Evolutionary conservation across 2,888 invertebrate genomes (phyloP).

Genomic region (Dicranocentrus wangi): DNA sequence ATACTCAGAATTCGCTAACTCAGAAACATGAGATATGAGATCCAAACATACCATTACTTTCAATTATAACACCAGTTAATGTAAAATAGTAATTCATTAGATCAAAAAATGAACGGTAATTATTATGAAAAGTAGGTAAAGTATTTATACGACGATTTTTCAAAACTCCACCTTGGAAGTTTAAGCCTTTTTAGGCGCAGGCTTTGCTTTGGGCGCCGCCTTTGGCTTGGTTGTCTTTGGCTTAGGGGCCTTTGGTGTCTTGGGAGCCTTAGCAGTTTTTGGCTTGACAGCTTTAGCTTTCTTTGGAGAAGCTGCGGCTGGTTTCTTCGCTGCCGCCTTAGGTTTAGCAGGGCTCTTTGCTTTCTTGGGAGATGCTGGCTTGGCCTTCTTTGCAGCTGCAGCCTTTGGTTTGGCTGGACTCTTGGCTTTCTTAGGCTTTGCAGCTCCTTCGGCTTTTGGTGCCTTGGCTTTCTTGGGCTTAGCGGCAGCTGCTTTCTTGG

Average conservation of each 20-base stretch:
- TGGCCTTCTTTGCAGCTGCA: constrained; percentile 40
- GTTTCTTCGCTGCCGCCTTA: constrained; percentile 23
- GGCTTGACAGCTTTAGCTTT: constrained; percentile 42
- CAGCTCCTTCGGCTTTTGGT: constrained; percentile 3
- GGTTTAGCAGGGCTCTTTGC: constrained; percentile 28
- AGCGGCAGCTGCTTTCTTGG: constrained; percentile 44
- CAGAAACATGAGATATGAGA: too few species aligned
- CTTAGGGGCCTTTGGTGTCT: constrained; percentile 63
- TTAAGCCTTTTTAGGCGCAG: constrained; percentile 42
- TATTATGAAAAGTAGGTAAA: constrained; percentile 1
- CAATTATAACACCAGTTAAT: too few species aligned
- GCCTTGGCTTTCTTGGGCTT: constrained; percentile 34
- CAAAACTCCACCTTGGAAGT: neutral
- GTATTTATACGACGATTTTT: too few species aligned
- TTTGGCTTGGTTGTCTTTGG: constrained; percentile 58
- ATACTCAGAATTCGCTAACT: too few species aligned
- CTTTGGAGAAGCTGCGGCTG: constrained; percentile 37
- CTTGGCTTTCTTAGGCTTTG: constrained; percentile 20
- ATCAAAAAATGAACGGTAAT: constrained; percentile 16
- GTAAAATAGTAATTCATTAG: too few species aligned
- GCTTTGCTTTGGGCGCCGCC: constrained; percentile 29
- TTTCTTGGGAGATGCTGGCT: constrained; percentile 33
- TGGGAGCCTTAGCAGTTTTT: constrained; percentile 58
- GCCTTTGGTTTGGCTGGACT: constrained; percentile 43
- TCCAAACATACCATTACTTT: too few species aligned